Conservation (phyloP, 35 echinoderm and acorn worm species). For the Patiria miniata region DNA sequence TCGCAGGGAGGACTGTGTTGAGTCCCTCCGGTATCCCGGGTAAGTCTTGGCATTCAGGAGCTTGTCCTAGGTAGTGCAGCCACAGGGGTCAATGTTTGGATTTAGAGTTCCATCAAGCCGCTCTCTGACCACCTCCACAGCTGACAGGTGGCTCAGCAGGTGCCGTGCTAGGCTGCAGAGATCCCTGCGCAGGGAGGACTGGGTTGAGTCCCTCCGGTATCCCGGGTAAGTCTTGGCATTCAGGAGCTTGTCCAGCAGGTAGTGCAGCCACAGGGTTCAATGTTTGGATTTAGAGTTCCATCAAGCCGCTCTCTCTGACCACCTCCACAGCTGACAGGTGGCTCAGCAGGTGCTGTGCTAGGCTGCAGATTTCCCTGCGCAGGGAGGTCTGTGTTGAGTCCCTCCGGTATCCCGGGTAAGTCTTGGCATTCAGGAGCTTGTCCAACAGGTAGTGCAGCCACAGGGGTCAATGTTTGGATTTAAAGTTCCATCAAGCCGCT, state of each 20-base stretch:
- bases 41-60: conserved; percentile 74
- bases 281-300: too few species aligned
- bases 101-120: conserved; percentile 46
- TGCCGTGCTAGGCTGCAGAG: conserved; percentile 65
- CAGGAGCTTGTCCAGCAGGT: conserved; percentile 76
- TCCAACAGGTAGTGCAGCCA: conserved; percentile 87
- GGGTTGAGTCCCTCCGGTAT: not conserved
- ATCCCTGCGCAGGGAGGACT: conserved; percentile 28
- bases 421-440: conserved; percentile 75
- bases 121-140: conserved; percentile 66
- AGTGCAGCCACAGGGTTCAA: conserved; percentile 90
- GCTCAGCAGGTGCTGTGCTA: conserved; percentile 55
- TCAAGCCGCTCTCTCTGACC: conserved; percentile 54
- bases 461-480: too few species aligned
- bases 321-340: conserved; percentile 71
- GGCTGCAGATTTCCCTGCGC: conserved; percentile 50
- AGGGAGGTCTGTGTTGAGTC: conserved; percentile 25
- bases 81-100: too few species aligned
- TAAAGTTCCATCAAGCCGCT: conserved; percentile 62
- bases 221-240: conserved; percentile 64
- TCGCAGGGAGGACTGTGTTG: conserved; percentile 24
- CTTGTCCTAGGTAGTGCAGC: conserved; percentile 87
- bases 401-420: not conserved
- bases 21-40: not conserved
- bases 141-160: conserved; percentile 52